A percentile compares a stretch with the other conserved stretches of the same genome.
Conservation (phyloP, 2,888 invertebrate genomes). For the Hymenopus coronatus region DNA sequence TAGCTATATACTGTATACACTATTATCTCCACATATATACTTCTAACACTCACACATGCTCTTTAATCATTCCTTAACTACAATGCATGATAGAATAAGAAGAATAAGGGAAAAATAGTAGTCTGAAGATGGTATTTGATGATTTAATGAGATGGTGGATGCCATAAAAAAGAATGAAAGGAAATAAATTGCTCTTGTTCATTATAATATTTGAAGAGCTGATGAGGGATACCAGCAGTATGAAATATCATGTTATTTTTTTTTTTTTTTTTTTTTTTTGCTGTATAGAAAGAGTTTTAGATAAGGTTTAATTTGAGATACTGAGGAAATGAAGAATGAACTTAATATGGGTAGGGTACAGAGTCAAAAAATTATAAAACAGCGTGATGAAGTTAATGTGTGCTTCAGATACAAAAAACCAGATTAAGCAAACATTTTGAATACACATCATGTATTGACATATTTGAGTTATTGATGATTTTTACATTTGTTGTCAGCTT, state of each 20-base stretch:
- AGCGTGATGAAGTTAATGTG: neutral
- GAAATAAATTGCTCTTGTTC: neutral
- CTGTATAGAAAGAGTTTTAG: neutral
- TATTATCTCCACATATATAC: neutral
- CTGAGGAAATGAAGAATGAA: neutral
- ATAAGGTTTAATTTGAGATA: neutral
- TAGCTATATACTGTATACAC: neutral
- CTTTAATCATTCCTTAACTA: neutral
- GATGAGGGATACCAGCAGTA: neutral
- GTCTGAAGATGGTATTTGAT: neutral
- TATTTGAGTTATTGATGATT: too few relatives aligned
- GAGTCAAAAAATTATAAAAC: neutral
- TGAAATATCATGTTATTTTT: neutral
- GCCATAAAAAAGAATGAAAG: neutral
- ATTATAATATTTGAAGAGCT: neutral
- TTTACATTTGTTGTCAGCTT: too few relatives aligned
- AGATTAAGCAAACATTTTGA: neutral
- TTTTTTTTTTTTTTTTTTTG: too few relatives aligned
- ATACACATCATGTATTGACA: too few relatives aligned
- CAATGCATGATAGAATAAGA: neutral
- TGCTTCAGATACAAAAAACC: neutral
- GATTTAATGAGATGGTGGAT: neutral
- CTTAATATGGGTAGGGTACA: neutral
- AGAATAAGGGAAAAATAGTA: neutral
- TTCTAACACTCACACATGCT: neutral